phyloP scores from a whole-genome alignment of 2,113 vertebrate species.

The Tupaia tana region DNA sequence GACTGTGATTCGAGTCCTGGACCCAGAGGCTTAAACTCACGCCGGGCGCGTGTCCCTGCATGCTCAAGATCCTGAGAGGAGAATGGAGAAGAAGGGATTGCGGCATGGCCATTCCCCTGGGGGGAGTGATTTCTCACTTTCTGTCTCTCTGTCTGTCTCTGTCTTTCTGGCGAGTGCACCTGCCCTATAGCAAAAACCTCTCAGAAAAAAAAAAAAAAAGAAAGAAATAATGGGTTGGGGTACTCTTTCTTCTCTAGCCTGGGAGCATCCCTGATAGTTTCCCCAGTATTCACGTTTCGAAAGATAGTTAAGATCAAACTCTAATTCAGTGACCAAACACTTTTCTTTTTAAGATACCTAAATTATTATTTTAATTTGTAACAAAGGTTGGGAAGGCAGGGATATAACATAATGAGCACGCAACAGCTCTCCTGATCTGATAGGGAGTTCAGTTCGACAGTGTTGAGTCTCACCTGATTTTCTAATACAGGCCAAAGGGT shows the following conservation, averaged over 20 bases:
- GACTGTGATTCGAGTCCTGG: too few species aligned
- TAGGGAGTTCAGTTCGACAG: not conserved
- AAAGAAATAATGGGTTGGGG: not conserved
- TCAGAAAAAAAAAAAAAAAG: too few species aligned
- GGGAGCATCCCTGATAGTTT: not conserved
- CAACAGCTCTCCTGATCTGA: not conserved
- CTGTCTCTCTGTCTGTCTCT: too few species aligned
- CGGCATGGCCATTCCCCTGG: too few species aligned
- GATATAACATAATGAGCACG: not conserved
- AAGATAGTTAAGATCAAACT: not conserved
- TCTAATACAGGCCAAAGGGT: not conserved
- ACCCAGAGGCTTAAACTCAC: too few species aligned
- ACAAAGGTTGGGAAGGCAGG: not conserved
- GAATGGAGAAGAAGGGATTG: too few species aligned
- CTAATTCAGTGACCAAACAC: not conserved
- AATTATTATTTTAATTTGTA: conserved; percentile 8
- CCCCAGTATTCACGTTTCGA: not conserved
- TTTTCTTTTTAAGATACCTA: not conserved
- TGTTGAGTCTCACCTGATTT: not conserved
- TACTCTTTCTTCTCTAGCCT: not conserved
- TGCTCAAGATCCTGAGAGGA: too few species aligned
- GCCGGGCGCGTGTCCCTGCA: too few species aligned
- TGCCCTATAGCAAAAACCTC: too few species aligned
- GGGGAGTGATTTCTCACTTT: too few species aligned
- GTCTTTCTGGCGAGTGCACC: too few species aligned